Conservation (phyloP, 2,888 invertebrate species). For the Drosophila mayaguana region DNA sequence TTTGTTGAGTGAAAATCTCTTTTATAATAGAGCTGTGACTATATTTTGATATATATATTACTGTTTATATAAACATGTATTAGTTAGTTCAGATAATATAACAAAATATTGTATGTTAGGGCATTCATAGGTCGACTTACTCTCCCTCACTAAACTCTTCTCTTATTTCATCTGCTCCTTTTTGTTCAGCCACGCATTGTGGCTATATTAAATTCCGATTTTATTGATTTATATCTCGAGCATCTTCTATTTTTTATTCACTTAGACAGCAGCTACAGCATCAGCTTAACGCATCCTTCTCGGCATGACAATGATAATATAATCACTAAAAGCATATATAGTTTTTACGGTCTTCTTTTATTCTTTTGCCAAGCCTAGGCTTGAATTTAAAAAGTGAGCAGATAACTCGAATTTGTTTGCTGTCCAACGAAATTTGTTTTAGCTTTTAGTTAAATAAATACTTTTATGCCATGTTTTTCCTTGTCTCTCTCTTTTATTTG, state of each 20-base stretch:
- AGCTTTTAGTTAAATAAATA: conserved; percentile 18
- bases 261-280: conserved; percentile 35
- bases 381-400: not conserved
- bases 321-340: conserved; percentile 32
- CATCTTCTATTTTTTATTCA: conserved; percentile 50
- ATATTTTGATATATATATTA: not conserved
- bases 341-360: not conserved
- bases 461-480: not conserved
- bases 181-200: conserved; percentile 45
- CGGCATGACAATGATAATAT: conserved; percentile 57
- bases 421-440: not conserved
- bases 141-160: not conserved
- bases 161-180: conserved; percentile 10
- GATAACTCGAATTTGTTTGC: not conserved
- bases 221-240: conserved; percentile 66
- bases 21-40: not conserved
- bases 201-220: conserved; percentile 75
- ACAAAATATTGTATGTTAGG: not conserved
- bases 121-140: conserved; percentile 7
- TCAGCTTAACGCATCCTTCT: conserved; percentile 50
- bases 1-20: not conserved
- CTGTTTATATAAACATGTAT: not conserved
- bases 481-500: not conserved
- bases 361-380: conserved; percentile 2
- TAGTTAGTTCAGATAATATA: not conserved